Base-by-base conservation (phyloP, 2,113 vertebrate genomes). In the Toxotes chatareus region DNA sequence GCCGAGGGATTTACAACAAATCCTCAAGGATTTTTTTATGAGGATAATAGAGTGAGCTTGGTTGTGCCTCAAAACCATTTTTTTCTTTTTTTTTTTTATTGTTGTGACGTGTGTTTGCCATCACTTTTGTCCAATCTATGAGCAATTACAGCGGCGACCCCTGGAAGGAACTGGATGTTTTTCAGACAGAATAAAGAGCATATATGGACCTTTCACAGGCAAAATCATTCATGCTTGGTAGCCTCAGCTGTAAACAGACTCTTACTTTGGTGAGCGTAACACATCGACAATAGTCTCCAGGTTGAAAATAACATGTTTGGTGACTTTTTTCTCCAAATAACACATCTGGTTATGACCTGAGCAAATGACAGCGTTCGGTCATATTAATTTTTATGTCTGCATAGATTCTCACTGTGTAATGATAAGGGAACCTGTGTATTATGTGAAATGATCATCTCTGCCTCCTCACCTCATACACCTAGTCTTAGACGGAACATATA, bases 1-100 rank as follows among this genome's bases (percentile, higher is more conserved):
- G 67, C 83, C 66, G 67, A 66, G 56, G 86, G 88, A 90, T 89
- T 92, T 90, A 66, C 63, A 5, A 68, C 74, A 90, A 90, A 88
- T 63, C 63, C 74, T 71, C 46, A 0, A 31, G 73, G 85, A 88
- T 89, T 89, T 85, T 80, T 67, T 89, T 53, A 72, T 74, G 70
- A 84, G 77, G 79, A 80, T 85, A 85, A 91, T 86, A 91, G 80
- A 82, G 80, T 76, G 60, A 74, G 73, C 74, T 79, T 68, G 81
- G 77, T 88, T 88, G 76, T 79, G 84, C 40, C 80, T 72, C 36
- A 75, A 78, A 86, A 70, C 36, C 59, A 32, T 47, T 19, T 40
- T 27, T 27, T 27, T 27, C 27, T 27, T 27, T 27, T 27, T 27
- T 27, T 1, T 27, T 27, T 27, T 27, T 27, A 1, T 79, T 55